Base-by-base conservation (phyloP, 2,888 invertebrate species). In the Epinotia bilunana region DNA sequence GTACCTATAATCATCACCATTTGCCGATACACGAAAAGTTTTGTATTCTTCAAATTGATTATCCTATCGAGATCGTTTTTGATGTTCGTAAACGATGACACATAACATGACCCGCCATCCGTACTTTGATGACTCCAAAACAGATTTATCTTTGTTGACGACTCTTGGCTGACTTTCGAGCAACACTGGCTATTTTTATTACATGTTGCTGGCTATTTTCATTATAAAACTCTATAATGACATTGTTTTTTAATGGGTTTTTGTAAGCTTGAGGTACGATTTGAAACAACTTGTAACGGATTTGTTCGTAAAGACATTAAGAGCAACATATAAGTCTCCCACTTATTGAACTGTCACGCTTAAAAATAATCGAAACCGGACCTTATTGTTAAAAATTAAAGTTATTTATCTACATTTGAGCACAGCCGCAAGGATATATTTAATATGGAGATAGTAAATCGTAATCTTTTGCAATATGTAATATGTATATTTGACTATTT, bases 121-220 rank as follows among this genome's bases (percentile, higher is more conserved):
- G 11, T 43, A 46, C 68, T 67, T 67, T 67, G 65, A 65, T 53
- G 64, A n/a, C 28, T n/a, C 33, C 11, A 55, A 53, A 33, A 65
- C 49, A 65, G 23, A 67, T 67, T 67, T 55, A 67, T 53, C 13
- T 33, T 18, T 23, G 68, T 33, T 43, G 68, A 68, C 55, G 18
- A 20, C 43, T 58, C 49, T 49, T 49, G 49, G 49, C 33, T 39
- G 69, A 60, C 69, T 46, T 69, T 69, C 43, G 58, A 23, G 9
- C 43, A 58, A n/a, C 58, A 46, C 60, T 46, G 23, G 13, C 58
- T 69, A 46, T 69, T 69, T 69, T 69, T 69, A 60, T 68, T 58
- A 39, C 68, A 39, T 53, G 65, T 68, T 11, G 49, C 2, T 13
- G 11, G 39, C 67, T 68, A 55, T 67, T 68, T 58, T 43, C 43